phyloP scores from a whole-genome alignment of 2,888 invertebrate genomes.

The Ophion costatus region DNA sequence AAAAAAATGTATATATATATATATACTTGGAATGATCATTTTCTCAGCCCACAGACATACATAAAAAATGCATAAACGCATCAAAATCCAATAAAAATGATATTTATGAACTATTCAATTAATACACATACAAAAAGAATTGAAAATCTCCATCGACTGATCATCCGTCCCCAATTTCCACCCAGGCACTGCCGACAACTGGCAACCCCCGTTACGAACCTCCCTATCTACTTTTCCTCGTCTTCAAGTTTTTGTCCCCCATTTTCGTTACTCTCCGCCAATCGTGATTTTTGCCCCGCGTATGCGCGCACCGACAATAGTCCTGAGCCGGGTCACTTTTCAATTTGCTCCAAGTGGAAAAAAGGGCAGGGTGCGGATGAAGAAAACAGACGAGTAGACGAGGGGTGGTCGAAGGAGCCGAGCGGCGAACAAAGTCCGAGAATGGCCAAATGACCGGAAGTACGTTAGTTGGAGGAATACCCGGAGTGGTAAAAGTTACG shows the following conservation, averaged over 20 bases:
- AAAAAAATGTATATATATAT: too few species aligned
- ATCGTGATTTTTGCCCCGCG: neutral
- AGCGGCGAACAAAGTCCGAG: neutral
- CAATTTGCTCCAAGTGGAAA: neutral
- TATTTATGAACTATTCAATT: neutral
- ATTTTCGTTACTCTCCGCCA: neutral
- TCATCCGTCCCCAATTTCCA: neutral
- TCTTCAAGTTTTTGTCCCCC: neutral
- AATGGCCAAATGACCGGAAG: conserved; percentile 43
- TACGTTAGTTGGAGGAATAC: conserved; percentile 40
- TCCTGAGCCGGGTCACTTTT: neutral
- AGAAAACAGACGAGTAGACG: neutral
- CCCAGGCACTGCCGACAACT: neutral
- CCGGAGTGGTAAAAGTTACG: conserved; percentile 13
- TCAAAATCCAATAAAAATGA: too few species aligned
- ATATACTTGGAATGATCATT: too few species aligned
- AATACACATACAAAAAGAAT: neutral
- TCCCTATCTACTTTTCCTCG: neutral
- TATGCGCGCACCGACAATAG: neutral
- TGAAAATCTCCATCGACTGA: neutral
- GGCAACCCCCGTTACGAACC: neutral
- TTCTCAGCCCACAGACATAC: too few species aligned
- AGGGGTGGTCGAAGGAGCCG: neutral
- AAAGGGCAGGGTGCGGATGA: neutral
- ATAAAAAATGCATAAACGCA: too few species aligned